A percentile compares a stretch with the other conserved stretches of the same genome.
Evolutionary conservation across 2,797 vertebrate species (phyloP).

Genomic region (Lagorchestes hirsutus): DNA sequence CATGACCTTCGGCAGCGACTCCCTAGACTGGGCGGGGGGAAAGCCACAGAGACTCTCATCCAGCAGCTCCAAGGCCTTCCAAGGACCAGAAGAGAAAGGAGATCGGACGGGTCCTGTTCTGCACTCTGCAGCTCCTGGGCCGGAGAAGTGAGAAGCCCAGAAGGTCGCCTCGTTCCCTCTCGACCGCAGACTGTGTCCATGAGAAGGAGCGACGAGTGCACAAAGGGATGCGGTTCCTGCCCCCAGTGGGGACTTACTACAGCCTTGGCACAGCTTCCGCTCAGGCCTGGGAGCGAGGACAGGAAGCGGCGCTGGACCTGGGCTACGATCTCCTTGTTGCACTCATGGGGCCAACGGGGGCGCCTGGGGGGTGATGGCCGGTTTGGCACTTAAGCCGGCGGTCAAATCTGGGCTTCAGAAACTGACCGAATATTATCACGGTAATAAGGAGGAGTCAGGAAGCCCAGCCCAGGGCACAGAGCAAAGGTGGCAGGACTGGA

Average conservation of each 20-base stretch:
- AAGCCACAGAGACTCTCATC: conserved; percentile 85
- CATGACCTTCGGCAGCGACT: conserved; percentile 84
- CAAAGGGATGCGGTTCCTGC: conserved; percentile 88
- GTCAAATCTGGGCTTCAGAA: conserved; percentile 89
- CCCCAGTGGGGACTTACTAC: conserved; percentile 90
- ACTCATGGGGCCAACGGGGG: conserved; percentile 81
- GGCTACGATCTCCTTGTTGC: conserved; percentile 90
- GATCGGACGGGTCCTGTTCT: conserved; percentile 84
- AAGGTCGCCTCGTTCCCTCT: conserved; percentile 22
- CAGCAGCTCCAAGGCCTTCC: conserved; percentile 79
- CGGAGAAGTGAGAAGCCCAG: conserved; percentile 68
- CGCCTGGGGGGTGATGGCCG: conserved; percentile 84
- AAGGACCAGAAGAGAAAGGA: conserved; percentile 42
- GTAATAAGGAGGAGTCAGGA: conserved; percentile 79
- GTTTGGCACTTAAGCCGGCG: conserved; percentile 89
- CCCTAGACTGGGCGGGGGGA: conserved; percentile 83
- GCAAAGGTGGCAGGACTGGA: neutral
- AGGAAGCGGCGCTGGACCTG: conserved; percentile 90
- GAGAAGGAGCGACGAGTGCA: conserved; percentile 87
- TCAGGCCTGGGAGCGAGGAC: conserved; percentile 89
- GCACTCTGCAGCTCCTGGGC: conserved; percentile 84
- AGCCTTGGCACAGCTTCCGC: conserved; percentile 90
- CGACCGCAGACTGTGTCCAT: conserved; percentile 81
- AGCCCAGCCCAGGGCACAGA: neutral
- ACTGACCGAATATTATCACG: conserved; percentile 86